Conservation (phyloP, 2,888 invertebrate genomes). For the Odontomyia ornata region DNA sequence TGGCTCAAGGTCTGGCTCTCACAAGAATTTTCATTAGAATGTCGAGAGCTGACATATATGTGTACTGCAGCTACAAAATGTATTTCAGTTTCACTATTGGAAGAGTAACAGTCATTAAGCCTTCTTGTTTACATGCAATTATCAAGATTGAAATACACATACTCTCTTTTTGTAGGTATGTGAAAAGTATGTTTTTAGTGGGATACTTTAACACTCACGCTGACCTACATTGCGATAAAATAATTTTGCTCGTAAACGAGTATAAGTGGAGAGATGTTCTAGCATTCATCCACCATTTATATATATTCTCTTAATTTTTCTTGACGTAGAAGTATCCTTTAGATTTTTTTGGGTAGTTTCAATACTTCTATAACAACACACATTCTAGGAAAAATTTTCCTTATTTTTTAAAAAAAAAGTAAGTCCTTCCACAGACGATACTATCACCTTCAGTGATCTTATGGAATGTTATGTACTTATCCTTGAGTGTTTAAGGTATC, state of each 20-base stretch:
- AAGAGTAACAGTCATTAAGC: slow-evolving; percentile 30
- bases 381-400: too few species aligned
- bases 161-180: neutral
- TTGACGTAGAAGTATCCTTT: too few species aligned
- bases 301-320: too few species aligned
- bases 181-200: neutral
- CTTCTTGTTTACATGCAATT: slow-evolving; percentile 30
- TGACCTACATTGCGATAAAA: slow-evolving; percentile 16
- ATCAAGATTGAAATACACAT: slow-evolving; percentile 28
- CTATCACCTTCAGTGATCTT: too few species aligned
- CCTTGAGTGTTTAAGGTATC: too few species aligned
- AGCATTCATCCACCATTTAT: too few species aligned
- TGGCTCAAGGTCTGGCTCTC: slow-evolving; percentile 30
- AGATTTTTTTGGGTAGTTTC: too few species aligned
- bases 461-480: too few species aligned
- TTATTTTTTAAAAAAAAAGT: too few species aligned
- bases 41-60: slow-evolving; percentile 7
- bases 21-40: slow-evolving; percentile 10
- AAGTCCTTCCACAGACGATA: too few species aligned
- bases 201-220: neutral
- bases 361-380: too few species aligned
- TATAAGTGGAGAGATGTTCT: too few species aligned
- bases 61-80: neutral
- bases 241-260: neutral
- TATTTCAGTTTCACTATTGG: neutral